Base-by-base conservation (phyloP, 2,113 vertebrate genomes). In the Geococcyx californianus region DNA sequence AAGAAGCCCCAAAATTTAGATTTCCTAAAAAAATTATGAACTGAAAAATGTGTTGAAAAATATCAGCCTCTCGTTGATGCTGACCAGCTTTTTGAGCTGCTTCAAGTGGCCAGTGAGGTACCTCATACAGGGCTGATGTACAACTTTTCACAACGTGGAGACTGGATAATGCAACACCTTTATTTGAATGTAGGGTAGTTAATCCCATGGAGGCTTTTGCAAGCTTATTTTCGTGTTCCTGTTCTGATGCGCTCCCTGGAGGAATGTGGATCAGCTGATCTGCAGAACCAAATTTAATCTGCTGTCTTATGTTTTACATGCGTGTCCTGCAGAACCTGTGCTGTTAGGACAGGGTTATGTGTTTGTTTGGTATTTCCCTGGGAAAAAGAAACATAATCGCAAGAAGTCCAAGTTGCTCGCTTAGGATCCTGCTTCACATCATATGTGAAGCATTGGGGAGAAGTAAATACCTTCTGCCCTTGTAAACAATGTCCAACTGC, bases 241-340 rank as follows among this genome's bases (percentile, higher is more conserved):
- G 6, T 77, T 93, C 54, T 64, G 42, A 63, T 55, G 51, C 40
- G 26, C 16, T 91, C 16, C 31, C 12, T 54, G 19, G 55, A 94
- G 47, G 59, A 77, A 54, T 64, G 29, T 26, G 21, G 20, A 72
- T 85, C 13, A 21, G 28, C 18, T 74, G 18, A 60, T 78, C 42
- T 87, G 24, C n/a, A 91, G 45, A 87, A 68, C 36, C 4, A 17
- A 52, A 60, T 80, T 78, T 81, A 69, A 52, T 82, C n/a, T 88
- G 38, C 60, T 87, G 20, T 62, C 8, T 74, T 38, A 24, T 10
- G 9, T 60, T 64, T 77, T 56, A 78, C 6, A 17, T 8, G 20
- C 0, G 0, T 52, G 26, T 49, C 21, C n/a, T 3, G 1, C 25
- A 56, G 59, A 92, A 69, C 21, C 31, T 36, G 3, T n/a, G 40